Evolutionary conservation across 2,888 invertebrate genomes (phyloP), one percentile per base, ranked within the genome.

Genomic region (Rhingia rostrata): DNA sequence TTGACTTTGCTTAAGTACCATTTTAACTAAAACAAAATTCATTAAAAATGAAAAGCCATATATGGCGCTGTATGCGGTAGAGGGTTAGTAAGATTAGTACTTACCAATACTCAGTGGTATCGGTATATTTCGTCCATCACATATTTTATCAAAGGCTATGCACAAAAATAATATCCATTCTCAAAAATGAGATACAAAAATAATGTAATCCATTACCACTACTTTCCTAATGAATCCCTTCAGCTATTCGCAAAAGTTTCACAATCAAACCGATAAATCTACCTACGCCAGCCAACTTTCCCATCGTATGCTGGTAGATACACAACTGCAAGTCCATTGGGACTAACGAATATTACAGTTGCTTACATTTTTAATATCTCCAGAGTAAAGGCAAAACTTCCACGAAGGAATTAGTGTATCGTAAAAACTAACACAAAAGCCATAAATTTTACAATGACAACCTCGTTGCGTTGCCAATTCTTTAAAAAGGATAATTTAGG

Each of bases 331-430:
- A 30, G 30, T 37, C 51, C 39, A 37, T 45, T 64, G 12, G 39
- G 30, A 4, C 12, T 39, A 64, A 37, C 33, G n/a, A n/a, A 22
- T 22, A 22, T 22, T 22, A 22, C 22, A 30, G 4, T 30, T 64
- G 39, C 51, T 47, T 41, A 49, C 64, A 51, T 9, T 32, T 64
- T 64, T 39, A 51, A 64, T 64, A 51, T 37, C 10, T 30, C 12
- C 7, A 37, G 9, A 12, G 9, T 30, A 4, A 30, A 10, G 30
- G 37, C 14, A 39, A 47, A 63, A 64, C 51, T 64, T 49, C n/a
- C 39, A 30, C 14, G 4, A 35, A 35, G 9, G 4, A 9, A 30
- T 49, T 32, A 7, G 32, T 47, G 47, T 49, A 30, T n/a, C 9
- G 49, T 2, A 37, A 49, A 63, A 63, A n/a, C 4, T 22, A 5